phyloP scores from a whole-genome alignment of 2,888 invertebrate species.

The Leptarthrus brevirostris region DNA sequence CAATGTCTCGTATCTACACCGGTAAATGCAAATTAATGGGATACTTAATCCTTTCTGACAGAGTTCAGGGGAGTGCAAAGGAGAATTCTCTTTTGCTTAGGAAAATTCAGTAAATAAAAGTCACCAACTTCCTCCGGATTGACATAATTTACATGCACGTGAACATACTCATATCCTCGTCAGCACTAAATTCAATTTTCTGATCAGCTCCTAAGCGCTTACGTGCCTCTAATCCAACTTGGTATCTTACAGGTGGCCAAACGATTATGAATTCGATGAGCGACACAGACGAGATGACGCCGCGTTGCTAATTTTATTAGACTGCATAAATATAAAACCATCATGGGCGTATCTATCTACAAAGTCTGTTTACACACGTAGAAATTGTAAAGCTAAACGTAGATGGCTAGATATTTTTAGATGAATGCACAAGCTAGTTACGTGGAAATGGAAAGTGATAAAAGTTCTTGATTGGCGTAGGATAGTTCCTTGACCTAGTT shows the following conservation, averaged over 20 bases:
- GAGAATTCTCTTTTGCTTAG: neutral
- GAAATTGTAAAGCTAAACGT: too few species aligned
- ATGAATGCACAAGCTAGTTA: slow-evolving; percentile 2
- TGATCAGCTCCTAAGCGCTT: neutral
- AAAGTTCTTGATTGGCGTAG: slow-evolving; percentile 15
- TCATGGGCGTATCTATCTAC: slow-evolving; percentile 16
- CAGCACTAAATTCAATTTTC: neutral
- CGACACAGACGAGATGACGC: slow-evolving; percentile 37
- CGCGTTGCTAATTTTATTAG: slow-evolving; percentile 37
- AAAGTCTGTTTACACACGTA: too few species aligned
- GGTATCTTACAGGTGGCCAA: slow-evolving; percentile 24
- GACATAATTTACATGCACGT: neutral
- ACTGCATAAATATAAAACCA: neutral
- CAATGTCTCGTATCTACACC: neutral
- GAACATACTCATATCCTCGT: neutral
- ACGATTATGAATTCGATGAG: slow-evolving; percentile 17
- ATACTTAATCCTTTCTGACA: slow-evolving; percentile 40
- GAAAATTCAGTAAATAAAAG: too few species aligned
- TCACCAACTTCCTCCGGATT: neutral
- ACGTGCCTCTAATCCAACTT: neutral
- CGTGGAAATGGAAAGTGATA: slow-evolving; percentile 37
- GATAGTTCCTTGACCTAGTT: neutral
- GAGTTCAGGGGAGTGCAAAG: slow-evolving; percentile 21
- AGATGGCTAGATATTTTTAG: neutral
- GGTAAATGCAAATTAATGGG: slow-evolving; percentile 31